Conservation (phyloP, 2,888 invertebrate species). For the Pocota personata region DNA sequence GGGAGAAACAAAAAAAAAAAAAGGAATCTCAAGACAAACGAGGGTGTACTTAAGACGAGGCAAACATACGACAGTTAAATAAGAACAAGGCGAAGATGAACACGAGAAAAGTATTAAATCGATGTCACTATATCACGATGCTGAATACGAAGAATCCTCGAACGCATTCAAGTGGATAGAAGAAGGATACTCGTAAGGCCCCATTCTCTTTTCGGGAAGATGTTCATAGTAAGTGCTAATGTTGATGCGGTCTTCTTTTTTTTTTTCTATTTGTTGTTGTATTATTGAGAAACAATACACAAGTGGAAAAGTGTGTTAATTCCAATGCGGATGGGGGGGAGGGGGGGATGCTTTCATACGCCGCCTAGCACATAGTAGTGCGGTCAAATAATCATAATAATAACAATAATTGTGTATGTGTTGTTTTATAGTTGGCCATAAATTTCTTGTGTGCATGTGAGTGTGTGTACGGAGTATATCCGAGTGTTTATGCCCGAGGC, state of each 20-base stretch:
- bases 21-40: neutral
- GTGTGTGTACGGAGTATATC: neutral
- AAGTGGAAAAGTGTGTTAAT: constrained; percentile 6
- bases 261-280: neutral
- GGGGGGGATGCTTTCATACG: neutral
- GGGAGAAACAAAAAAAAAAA: neutral
- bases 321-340: neutral
- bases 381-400: constrained; percentile 48
- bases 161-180: constrained; percentile 17
- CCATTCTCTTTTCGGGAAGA: neutral
- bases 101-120: constrained; percentile 35
- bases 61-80: constrained; percentile 7
- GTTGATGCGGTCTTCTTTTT: neutral
- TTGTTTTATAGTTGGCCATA: constrained; percentile 38
- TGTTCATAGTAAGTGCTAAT: constrained; percentile 5
- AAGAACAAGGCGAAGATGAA: constrained; percentile 13
- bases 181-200: neutral
- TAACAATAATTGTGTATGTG: constrained; percentile 50
- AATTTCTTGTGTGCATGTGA: neutral
- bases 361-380: neutral
- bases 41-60: constrained; percentile 1
- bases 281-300: constrained; percentile 21
- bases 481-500: constrained; percentile 2
- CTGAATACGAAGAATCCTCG: constrained; percentile 4
- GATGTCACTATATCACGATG: constrained; percentile 22